Evolutionary conservation across 1,140 invertebrate species (phyloP).

Genomic region (Ephestia elutella): DNA sequence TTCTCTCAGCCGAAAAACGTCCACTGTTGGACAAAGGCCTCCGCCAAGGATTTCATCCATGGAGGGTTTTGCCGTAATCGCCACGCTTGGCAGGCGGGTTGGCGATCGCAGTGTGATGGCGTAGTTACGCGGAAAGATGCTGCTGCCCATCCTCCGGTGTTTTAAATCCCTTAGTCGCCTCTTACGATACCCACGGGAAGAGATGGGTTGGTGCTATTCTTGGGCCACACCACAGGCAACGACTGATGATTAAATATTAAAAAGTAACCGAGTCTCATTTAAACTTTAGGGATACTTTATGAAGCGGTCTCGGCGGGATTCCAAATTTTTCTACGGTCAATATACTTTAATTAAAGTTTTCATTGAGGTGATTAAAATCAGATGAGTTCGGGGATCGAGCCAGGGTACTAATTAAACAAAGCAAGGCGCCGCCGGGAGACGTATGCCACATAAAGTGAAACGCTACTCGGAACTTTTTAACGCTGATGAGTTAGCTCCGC

Average conservation of each 20-base stretch:
- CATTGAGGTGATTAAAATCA: constrained; percentile 36
- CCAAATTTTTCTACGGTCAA: constrained; percentile 1
- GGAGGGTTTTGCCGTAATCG: too few species aligned
- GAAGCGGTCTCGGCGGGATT: background rate
- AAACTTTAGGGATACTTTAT: background rate
- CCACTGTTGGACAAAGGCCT: too few species aligned
- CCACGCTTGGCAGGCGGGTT: too few species aligned
- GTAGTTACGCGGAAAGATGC: too few species aligned
- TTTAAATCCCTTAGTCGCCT: too few species aligned
- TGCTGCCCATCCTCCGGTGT: too few species aligned
- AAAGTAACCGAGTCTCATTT: background rate
- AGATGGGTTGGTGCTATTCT: too few species aligned
- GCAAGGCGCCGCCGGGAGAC: constrained; percentile 21
- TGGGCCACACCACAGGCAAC: too few species aligned
- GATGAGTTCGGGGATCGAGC: constrained; percentile 21
- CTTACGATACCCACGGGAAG: too few species aligned
- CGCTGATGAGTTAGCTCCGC: constrained; percentile 51
- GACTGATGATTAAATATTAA: background rate
- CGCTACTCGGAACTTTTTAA: constrained; percentile 45
- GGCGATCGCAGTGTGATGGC: too few species aligned
- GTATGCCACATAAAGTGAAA: constrained; percentile 32
- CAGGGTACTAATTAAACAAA: constrained; percentile 40
- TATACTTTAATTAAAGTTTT: constrained; percentile 22
- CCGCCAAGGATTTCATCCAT: too few species aligned
- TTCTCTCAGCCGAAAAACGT: too few species aligned